Conservation (phyloP, 1,140 invertebrate species). For the Drosophila cardini region DNA sequence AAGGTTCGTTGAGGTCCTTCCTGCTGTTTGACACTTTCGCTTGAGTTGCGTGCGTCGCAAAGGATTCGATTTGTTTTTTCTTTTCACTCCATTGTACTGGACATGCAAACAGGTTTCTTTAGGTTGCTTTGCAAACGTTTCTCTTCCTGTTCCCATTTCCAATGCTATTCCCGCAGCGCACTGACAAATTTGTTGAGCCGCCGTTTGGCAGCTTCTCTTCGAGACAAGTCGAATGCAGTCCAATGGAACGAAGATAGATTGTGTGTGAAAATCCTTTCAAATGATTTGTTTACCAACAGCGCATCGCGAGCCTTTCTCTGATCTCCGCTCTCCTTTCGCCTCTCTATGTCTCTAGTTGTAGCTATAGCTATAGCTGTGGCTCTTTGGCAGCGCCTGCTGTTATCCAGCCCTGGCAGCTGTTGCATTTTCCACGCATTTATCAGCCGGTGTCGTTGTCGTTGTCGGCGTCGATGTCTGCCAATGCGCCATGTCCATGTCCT, state of each 20-base stretch:
- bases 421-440: constrained; percentile 83
- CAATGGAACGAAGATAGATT: constrained; percentile 73
- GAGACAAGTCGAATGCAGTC: constrained; percentile 6
- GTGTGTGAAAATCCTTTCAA: constrained; percentile 83
- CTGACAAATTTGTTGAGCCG: constrained; percentile 55
- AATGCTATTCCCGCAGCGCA: constrained; percentile 26
- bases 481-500: constrained; percentile 51
- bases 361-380: constrained; percentile 16
- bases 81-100: constrained; percentile 4
- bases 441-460: constrained; percentile 61
- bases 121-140: constrained; percentile 3
- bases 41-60: constrained; percentile 33
- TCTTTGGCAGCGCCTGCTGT: constrained; percentile 39
- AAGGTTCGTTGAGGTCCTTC: neutral
- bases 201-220: constrained; percentile 36
- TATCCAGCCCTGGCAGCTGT: constrained; percentile 80
- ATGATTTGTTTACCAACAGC: constrained; percentile 83
- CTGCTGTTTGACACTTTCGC: constrained; percentile 47
- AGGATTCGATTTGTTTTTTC: constrained; percentile 16
- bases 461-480: constrained; percentile 43
- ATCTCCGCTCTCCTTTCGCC: constrained; percentile 16
- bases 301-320: constrained; percentile 57
- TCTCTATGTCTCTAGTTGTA: constrained; percentile 28
- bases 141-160: constrained; percentile 8
- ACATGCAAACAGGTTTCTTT: constrained; percentile 53